These are phyloP conservation scores for Meganola albula DNA, from an alignment of 2,888 invertebrate species.

Conservation along the genomic window DNA sequence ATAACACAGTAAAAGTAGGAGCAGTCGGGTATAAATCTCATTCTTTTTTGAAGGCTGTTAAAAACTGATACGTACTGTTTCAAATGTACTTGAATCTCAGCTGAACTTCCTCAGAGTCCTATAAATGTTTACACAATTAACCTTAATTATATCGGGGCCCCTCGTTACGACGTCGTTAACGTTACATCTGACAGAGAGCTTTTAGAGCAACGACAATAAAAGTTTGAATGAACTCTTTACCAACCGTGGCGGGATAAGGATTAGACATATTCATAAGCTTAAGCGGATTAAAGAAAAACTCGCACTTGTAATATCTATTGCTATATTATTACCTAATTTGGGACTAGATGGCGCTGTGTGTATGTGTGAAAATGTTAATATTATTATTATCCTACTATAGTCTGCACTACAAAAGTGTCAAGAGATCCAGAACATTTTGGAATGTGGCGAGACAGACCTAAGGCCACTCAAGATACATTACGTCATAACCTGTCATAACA, in stretches of 20 bases:
- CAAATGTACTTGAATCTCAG: constrained; percentile 9
- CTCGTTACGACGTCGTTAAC: constrained; percentile 46
- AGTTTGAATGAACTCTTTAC: constrained; percentile 44
- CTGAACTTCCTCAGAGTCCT: constrained; percentile 16
- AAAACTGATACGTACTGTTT: background rate
- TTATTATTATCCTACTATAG: too few species aligned
- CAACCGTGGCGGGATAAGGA: constrained; percentile 17
- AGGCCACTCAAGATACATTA: too few species aligned
- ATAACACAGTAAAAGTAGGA: too few species aligned
- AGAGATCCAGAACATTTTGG: too few species aligned
- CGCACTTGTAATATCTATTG: constrained; percentile 2
- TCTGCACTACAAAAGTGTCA: too few species aligned
- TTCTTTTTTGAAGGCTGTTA: too few species aligned
- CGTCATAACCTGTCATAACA: too few species aligned
- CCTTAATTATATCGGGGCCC: constrained; percentile 47
- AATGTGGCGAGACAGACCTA: too few species aligned
- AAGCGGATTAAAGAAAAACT: constrained; percentile 17
- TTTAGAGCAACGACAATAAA: constrained; percentile 44
- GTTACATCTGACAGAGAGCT: constrained; percentile 40
- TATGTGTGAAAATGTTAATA: too few species aligned
- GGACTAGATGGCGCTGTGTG: too few species aligned
- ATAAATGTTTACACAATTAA: constrained; percentile 48
- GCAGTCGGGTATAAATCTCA: too few species aligned
- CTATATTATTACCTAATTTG: too few species aligned
- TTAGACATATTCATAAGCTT: constrained; percentile 17